A percentile compares a stretch with the other conserved stretches of the same genome.
Evolutionary conservation across 2,797 vertebrate genomes (phyloP).

Genomic region (Pangasius djambal): DNA sequence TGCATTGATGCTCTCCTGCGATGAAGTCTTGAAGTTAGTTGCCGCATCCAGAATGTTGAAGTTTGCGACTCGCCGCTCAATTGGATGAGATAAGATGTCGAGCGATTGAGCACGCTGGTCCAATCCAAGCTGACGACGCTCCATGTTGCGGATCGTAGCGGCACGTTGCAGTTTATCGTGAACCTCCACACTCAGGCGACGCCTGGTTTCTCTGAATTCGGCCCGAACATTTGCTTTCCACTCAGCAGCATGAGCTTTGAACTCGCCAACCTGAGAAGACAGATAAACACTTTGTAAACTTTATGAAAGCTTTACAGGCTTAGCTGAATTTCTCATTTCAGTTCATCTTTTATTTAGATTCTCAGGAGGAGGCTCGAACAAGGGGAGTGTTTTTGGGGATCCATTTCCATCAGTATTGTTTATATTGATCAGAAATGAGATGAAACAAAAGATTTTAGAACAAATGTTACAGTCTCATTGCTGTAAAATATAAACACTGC

Average conservation of each 20-base stretch:
- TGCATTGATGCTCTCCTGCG: constrained; percentile 93
- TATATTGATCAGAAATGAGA: not conserved
- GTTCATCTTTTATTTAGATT: constrained; percentile 1
- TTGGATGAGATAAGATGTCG: constrained; percentile 86
- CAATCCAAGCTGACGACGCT: constrained; percentile 87
- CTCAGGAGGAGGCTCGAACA: not conserved
- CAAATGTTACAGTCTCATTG: not conserved
- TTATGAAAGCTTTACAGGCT: not conserved
- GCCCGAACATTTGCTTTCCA: constrained; percentile 95
- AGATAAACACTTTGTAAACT: constrained; percentile 13
- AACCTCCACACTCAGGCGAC: constrained; percentile 91
- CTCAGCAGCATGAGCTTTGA: constrained; percentile 93
- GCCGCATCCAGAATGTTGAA: constrained; percentile 83
- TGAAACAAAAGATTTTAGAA: not conserved
- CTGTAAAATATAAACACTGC: not conserved
- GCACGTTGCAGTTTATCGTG: constrained; percentile 94
- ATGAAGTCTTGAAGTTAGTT: constrained; percentile 85
- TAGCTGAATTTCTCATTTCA: not conserved
- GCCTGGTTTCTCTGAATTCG: constrained; percentile 90
- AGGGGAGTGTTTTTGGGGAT: not conserved
- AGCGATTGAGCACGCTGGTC: constrained; percentile 92
- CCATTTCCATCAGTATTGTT: not conserved
- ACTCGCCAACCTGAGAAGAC: constrained; percentile 85
- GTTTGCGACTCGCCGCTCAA: constrained; percentile 82
- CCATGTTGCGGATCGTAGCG: constrained; percentile 94